Conservation (phyloP, 2,797 vertebrate species). For the Epinephelus coioides region DNA sequence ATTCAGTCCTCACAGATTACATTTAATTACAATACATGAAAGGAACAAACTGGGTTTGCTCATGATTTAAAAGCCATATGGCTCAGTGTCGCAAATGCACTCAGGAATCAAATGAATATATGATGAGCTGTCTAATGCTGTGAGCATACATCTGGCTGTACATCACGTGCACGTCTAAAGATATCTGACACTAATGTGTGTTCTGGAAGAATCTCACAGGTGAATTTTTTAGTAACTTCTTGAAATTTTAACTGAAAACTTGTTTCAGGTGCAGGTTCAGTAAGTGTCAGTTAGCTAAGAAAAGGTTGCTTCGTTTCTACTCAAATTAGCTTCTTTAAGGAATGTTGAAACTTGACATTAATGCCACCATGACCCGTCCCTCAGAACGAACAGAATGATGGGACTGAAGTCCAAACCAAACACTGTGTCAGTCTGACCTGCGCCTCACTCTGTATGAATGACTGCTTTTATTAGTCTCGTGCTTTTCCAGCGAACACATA, state of each 20-base stretch:
- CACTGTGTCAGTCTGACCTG: constrained; percentile 53
- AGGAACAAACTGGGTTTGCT: background rate
- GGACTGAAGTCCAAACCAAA: constrained; percentile 69
- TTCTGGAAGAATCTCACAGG: background rate
- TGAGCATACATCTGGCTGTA: background rate
- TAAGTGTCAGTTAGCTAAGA: background rate
- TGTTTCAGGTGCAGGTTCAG: background rate
- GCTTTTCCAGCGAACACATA: constrained; percentile 71
- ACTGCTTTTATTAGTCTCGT: constrained; percentile 75
- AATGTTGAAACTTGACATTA: constrained; percentile 26
- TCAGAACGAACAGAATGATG: background rate
- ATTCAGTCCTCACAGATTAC: background rate
- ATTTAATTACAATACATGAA: background rate
- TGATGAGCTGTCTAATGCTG: constrained; percentile 23
- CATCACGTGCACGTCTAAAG: background rate
- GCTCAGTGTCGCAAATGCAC: background rate
- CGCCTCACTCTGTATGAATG: constrained; percentile 49
- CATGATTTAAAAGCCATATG: background rate
- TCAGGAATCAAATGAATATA: constrained; percentile 19
- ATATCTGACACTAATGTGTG: background rate
- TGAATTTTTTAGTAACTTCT: background rate
- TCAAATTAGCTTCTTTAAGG: constrained; percentile 3
- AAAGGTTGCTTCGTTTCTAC: background rate
- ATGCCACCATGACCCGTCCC: constrained; percentile 1
- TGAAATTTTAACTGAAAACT: background rate